Base-by-base conservation (phyloP, 2,113 vertebrate species). In the Indicator indicator region DNA sequence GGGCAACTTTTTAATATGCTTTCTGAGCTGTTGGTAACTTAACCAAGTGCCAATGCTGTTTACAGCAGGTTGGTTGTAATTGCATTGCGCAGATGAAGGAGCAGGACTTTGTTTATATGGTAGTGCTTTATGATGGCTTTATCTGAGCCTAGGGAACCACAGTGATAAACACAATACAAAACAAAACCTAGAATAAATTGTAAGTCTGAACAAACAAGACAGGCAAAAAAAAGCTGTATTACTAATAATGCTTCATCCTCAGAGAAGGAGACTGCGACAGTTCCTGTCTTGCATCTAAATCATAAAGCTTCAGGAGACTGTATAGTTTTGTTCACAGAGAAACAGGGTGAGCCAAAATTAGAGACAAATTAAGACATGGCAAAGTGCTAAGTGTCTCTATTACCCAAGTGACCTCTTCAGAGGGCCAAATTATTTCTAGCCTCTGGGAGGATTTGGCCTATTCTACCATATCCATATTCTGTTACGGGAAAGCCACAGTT, bases 331-430 rank as follows among this genome's bases (percentile, higher is more conserved):
- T 68, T 86, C 76, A 71, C 20, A 59, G 42, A 89, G 55, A 91
- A 80, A 86, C 1, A 48, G 72, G 7, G 14, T 71, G 55, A 95
- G 83, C 26, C 88, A 92, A 88, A 94, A 64, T 92, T 50, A 62
- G 70, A 88, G 65, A 64, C 33, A 81, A 95, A 93, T 92, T 81
- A 86, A 75, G 83, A 93, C 62, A 90, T 69, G 76, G 65, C 33
- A 58, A 75, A 88, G 33, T 54, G 73, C 80, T 95, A 83, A 75
- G 81, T 44, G 54, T 83, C 54, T 78, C 69, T 71, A n/a, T 86
- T 75, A 88, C 62, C 58, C 65, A 84, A 86, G 38, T 1, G 2
- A 62, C 78, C 86, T 90, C 76, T 86, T 90, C 58, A 78, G 76
- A 94, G 58, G 76, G 17, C 11, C 58, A 59, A 78, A 68, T 84